These are phyloP conservation scores for Calidris pygmaea DNA, from an alignment of 2,113 vertebrate genomes.

Conservation along the genomic window DNA sequence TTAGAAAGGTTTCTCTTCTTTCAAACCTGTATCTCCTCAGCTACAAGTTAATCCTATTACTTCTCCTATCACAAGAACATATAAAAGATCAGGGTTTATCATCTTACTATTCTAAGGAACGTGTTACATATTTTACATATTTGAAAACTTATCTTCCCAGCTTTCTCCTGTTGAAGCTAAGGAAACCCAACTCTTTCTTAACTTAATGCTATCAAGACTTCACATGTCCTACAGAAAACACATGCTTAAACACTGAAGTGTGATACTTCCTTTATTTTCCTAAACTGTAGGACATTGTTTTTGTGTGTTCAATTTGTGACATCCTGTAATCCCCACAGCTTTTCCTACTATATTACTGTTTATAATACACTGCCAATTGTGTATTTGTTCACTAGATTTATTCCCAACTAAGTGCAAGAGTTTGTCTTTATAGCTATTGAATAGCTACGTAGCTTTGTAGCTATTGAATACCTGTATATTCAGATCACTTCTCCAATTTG, in stretches of 20 bases:
- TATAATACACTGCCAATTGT: not conserved
- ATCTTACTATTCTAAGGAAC: not conserved
- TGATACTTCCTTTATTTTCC: not conserved
- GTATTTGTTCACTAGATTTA: not conserved
- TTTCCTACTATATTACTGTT: not conserved
- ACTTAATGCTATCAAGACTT: not conserved
- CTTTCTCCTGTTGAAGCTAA: not conserved
- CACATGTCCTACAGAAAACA: not conserved
- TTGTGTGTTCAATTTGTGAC: not conserved
- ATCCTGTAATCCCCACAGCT: not conserved
- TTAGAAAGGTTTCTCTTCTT: not conserved
- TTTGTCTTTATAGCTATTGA: not conserved
- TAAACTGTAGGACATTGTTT: not conserved
- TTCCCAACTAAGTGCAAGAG: not conserved
- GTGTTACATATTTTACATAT: not conserved
- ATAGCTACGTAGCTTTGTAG: not conserved
- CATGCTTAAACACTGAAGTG: not conserved
- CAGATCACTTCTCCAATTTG: not conserved
- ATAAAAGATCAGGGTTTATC: not conserved
- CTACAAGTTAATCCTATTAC: not conserved
- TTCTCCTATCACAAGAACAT: not conserved
- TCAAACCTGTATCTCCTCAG: not conserved
- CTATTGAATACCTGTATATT: not conserved
- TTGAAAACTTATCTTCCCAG: not conserved
- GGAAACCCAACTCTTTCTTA: not conserved